Base-by-base conservation (phyloP, 2,888 invertebrate species). In the Macroteleia sp. region DNA sequence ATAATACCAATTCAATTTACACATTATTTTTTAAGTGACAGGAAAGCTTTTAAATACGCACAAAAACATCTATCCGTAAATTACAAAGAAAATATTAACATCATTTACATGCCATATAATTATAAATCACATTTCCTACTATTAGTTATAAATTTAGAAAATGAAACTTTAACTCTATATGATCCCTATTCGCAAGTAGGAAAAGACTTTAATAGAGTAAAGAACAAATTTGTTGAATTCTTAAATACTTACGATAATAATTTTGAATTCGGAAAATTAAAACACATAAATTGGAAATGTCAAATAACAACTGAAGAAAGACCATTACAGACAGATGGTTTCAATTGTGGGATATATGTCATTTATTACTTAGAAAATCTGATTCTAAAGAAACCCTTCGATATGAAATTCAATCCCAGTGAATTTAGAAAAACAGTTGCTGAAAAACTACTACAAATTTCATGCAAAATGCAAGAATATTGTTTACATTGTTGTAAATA, bases 351-450 rank as follows among this genome's bases (percentile, higher is more conserved):
- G 1, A 5, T 57, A 12, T 57, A 9, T 20, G n/a, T 42, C 0
- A 41, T 57, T 2, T 41, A 57, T 17, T 57, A 57, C 19, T 19
- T 42, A 20, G 12, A 57, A 25, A 42, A 30, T 30, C 30, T 57
- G n/a, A 28, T 42, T 17, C n/a, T 41, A 19, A 57, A 57, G 1
- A 6, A 12, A 42, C 1, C 16, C 2, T 42, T 42, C 19, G 19
- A 42, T 30, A 4, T 12, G 1, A 12, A 28, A 1, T 57, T 57
- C 19, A 16, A 57, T 14, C 42, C 57, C 3, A 42, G 16, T 19
- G 8, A 28, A 12, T 57, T 28, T 9, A 57, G 57, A 39, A n/a
- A 39, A 14, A 4, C 3, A 54, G 25, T 57, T 19, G 42, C 42
- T 19, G 42, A 57, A 30, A 6, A 42, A 30, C 19, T 57, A 30